Evolutionary conservation across 2,797 vertebrate species (phyloP).

Genomic region (Eupleurogrammus muticus): DNA sequence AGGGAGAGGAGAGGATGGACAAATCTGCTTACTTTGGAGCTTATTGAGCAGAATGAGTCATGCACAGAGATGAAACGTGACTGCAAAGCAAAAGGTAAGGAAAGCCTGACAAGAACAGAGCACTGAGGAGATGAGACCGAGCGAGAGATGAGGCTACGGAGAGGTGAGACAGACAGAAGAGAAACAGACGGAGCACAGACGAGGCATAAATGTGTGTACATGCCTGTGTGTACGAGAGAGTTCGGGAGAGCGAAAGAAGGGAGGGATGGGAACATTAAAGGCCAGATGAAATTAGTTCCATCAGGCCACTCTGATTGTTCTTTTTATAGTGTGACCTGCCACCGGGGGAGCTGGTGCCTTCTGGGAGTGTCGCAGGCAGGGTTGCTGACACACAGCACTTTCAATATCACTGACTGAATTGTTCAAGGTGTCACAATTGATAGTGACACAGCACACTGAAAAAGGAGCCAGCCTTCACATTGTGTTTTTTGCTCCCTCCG

Average conservation of each 20-base stretch:
- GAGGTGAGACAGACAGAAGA: conserved; percentile 63
- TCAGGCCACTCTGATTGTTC: conserved; percentile 79
- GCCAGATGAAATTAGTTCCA: conserved; percentile 84
- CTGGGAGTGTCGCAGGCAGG: conserved; percentile 73
- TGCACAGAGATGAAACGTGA: conserved; percentile 86
- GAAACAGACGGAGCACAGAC: conserved; percentile 37
- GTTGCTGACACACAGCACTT: conserved; percentile 80
- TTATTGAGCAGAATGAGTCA: conserved; percentile 90
- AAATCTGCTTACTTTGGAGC: conserved; percentile 91
- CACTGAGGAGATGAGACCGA: conserved; percentile 52
- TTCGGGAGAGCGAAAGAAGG: conserved; percentile 36
- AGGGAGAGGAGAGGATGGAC: conserved; percentile 74
- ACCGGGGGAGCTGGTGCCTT: conserved; percentile 74
- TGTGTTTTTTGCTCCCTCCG: conserved; percentile 59
- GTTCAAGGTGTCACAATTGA: conserved; percentile 84
- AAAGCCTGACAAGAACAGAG: conserved; percentile 67
- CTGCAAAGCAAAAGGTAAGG: conserved; percentile 85
- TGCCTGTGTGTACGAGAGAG: neutral
- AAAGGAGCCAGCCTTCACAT: conserved; percentile 73
- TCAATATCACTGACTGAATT: conserved; percentile 82
- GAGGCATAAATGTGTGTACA: conserved; percentile 35
- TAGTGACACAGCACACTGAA: conserved; percentile 72
- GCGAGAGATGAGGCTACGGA: conserved; percentile 49
- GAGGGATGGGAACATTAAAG: conserved; percentile 71
- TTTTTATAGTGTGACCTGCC: conserved; percentile 82